Evolutionary conservation across 2,113 vertebrate genomes (phyloP).

Genomic region (Platysternon megacephalum): DNA sequence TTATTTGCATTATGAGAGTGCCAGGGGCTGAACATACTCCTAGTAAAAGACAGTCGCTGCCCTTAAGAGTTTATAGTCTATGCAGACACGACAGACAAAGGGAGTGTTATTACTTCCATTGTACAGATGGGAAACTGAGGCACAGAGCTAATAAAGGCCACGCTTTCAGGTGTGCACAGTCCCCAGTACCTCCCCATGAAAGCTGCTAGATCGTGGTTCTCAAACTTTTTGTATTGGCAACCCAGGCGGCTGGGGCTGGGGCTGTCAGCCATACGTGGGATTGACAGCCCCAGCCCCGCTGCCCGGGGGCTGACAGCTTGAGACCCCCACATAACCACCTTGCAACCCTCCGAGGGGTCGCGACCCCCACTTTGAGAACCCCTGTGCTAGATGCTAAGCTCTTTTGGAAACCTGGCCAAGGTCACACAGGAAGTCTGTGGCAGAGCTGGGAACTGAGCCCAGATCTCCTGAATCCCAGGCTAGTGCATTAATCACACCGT

Average conservation of each 20-base stretch:
- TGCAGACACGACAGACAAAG: background rate
- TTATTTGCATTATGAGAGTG: background rate
- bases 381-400: background rate
- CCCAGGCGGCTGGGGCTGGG: too few species aligned
- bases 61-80: background rate
- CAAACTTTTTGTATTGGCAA: too few species aligned
- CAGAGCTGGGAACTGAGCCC: background rate
- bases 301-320: too few species aligned
- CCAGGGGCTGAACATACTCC: background rate
- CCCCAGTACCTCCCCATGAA: rapidly evolving
- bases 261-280: too few species aligned
- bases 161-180: rapidly evolving
- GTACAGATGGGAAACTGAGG: background rate
- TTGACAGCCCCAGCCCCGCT: too few species aligned
- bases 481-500: background rate
- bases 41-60: too few species aligned
- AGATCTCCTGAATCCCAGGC: background rate
- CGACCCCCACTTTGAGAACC: too few species aligned
- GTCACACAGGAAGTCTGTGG: background rate
- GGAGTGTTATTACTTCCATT: background rate
- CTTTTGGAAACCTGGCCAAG: background rate
- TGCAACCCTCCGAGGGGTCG: too few species aligned
- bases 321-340: too few species aligned
- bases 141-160: background rate
- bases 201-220: background rate